Percentiles rank a stretch among this genome's conserved stretches.
phyloP scores from a whole-genome alignment of 2,797 vertebrate genomes.

The Adelosebastes latens region DNA sequence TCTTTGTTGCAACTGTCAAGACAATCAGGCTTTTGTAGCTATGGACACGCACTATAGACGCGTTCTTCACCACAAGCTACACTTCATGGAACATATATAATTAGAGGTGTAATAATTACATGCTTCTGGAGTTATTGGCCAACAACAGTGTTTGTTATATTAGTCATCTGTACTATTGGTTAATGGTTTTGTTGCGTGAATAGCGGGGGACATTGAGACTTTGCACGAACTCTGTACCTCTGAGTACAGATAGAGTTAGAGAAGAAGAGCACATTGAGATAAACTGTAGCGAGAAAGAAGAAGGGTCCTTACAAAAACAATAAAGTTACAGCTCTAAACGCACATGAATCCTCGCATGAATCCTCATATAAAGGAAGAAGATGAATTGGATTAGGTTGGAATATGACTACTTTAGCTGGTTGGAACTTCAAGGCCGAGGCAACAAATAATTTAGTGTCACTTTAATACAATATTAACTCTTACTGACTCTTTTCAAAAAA shows the following conservation, averaged over 20 bases:
- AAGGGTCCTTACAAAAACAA: background rate
- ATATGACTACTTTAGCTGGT: slow-evolving; percentile 15
- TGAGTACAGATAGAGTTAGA: background rate
- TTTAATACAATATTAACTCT: slow-evolving; percentile 26
- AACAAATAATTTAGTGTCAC: slow-evolving; percentile 1
- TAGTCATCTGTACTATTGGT: background rate
- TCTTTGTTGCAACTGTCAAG: slow-evolving; percentile 55
- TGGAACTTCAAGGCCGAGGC: slow-evolving; percentile 2
- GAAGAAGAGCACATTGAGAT: background rate
- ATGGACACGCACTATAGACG: slow-evolving; percentile 20
- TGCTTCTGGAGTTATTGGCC: slow-evolving; percentile 4
- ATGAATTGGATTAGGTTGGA: slow-evolving; percentile 16
- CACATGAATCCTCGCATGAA: slow-evolving; percentile 19
- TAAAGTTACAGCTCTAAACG: slow-evolving; percentile 2
- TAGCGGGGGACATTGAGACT: slow-evolving; percentile 1
- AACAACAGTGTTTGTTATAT: slow-evolving; percentile 23
- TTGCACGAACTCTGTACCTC: background rate
- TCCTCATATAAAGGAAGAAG: slow-evolving; percentile 1
- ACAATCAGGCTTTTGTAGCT: slow-evolving; percentile 67
- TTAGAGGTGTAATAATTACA: slow-evolving; percentile 48
- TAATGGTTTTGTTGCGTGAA: background rate
- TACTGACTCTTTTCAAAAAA: background rate
- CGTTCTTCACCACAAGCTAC: slow-evolving; percentile 21
- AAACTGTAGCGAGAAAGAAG: background rate
- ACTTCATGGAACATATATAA: slow-evolving; percentile 11